Base-by-base conservation (phyloP, 2,113 vertebrate genomes). In the Phocoena phocoena region DNA sequence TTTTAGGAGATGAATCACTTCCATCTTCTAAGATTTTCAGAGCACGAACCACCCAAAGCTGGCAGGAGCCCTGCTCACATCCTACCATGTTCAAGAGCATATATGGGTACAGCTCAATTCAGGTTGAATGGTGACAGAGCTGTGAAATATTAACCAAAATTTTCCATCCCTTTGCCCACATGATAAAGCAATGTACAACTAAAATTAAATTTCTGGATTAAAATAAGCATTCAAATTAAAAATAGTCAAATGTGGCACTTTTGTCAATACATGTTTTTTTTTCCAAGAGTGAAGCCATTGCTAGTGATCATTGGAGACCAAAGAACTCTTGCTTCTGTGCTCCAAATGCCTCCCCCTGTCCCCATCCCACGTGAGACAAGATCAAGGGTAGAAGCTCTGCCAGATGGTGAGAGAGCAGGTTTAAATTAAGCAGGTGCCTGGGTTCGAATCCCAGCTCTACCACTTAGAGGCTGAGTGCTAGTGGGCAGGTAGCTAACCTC, bases 181-280 rank as follows among this genome's bases (percentile, higher is more conserved):
- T 83, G 84, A 83, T 88, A 53, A 73, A 95, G 79, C 83, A 87
- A 79, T 38, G 8, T 58, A 13, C 36, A 86, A 70, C 55, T 93
- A 82, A 96, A 96, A 84, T 90, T 73, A 93, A 94, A 90, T 41
- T 58, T 50, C 9, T 38, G 94, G 50, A 55, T 96, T 95, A 96
- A 96, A 93, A 67, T 92, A 94, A 87, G 81, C 41, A 94, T 79
- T 77, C 11, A 62, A 5, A 38, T 71, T 77, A 65, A 65, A 67
- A 88, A 86, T 55, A 76, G 50, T 77, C 53, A 15, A 3, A 65
- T 17, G 26, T 23, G 58, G 18, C 15, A 33, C 71, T 95, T 73
- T 31, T 13, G 55, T 79, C 68, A 65, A n/a, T 58, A 76, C 31
- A 10, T 36, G 10, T 68, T 14, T 88, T 71, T 36, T 88, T 88